phyloP scores from a whole-genome alignment of 2,113 vertebrate species.

The Austrofundulus limnaeus region DNA sequence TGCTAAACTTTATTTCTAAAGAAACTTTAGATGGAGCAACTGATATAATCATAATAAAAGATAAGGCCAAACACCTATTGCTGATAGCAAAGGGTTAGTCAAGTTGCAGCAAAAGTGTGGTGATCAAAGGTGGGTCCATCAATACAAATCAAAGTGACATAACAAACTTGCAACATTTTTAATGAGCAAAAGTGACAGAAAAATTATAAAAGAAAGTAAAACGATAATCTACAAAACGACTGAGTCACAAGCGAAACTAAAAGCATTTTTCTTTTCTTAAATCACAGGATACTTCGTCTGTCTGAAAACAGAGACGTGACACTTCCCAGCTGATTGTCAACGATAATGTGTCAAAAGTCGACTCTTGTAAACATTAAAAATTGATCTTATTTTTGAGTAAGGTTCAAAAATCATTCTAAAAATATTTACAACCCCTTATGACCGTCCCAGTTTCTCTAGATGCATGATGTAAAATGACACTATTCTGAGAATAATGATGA shows the following conservation, averaged over 20 bases:
- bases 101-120: too few relatives aligned
- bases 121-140: too few relatives aligned
- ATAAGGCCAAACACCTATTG: too few relatives aligned
- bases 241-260: slow-evolving; percentile 45
- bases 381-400: not conserved
- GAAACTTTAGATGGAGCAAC: too few relatives aligned
- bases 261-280: not conserved
- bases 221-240: slow-evolving; percentile 9
- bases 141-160: too few relatives aligned
- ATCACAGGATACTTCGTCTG: not conserved
- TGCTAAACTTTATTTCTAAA: too few relatives aligned
- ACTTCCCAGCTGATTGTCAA: not conserved
- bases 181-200: not conserved
- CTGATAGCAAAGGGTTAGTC: too few relatives aligned
- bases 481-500: not conserved
- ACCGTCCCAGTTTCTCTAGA: not conserved
- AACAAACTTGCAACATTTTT: not conserved
- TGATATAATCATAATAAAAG: too few relatives aligned
- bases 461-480: not conserved
- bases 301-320: slow-evolving; percentile 7
- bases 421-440: not conserved
- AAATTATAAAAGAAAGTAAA: not conserved
- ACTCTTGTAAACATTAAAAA: not conserved
- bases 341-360: not conserved
- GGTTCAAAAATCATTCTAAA: not conserved